phyloP scores from a whole-genome alignment of 2,113 vertebrate genomes.

The Lasiurus cinereus region DNA sequence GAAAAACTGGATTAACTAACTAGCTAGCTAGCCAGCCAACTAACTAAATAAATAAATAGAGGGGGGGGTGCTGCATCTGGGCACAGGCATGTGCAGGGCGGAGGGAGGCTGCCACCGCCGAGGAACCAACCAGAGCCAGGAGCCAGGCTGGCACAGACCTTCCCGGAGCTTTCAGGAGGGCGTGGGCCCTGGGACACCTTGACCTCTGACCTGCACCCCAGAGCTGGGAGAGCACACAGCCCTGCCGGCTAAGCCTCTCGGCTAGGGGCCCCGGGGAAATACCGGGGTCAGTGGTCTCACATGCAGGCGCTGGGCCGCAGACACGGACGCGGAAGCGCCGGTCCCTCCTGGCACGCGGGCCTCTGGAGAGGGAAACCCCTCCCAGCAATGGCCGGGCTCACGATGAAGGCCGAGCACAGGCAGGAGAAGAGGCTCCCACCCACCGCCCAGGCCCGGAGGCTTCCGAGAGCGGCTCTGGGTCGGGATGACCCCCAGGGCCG shows the following conservation, averaged over 20 bases:
- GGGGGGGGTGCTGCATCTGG: background rate
- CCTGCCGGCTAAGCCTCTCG: too few species aligned
- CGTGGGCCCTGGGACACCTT: background rate
- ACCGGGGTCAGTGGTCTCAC: fast-evolving
- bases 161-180: background rate
- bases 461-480: background rate
- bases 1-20: too few species aligned
- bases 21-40: too few species aligned
- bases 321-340: background rate
- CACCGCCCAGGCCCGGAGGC: too few species aligned
- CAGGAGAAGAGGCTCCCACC: background rate
- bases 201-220: background rate
- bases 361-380: background rate
- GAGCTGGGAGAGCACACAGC: fast-evolving
- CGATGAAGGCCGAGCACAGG: background rate
- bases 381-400: background rate
- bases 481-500: too few species aligned
- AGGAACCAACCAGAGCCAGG: background rate
- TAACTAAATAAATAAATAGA: too few species aligned
- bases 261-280: background rate
- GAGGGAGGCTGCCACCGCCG: background rate
- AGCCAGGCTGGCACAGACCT: background rate
- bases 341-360: background rate
- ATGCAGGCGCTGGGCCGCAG: background rate
- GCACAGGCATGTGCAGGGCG: fast-evolving